Conservation (phyloP, 2,113 vertebrate genomes). For the Istiophorus platypterus region DNA sequence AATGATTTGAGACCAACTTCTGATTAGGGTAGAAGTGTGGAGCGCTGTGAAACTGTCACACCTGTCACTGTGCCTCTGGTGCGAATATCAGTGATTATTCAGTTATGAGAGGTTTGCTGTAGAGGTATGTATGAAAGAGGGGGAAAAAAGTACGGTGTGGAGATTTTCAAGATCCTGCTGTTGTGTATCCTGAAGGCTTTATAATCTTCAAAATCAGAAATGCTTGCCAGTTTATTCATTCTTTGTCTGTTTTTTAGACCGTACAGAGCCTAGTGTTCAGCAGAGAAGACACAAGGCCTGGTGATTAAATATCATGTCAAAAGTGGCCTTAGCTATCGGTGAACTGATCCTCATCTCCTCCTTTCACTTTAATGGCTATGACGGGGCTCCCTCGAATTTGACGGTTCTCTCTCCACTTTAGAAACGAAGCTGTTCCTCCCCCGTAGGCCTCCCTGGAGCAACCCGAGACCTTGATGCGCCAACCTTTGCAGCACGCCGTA, state of each 20-base stretch:
- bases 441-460: slow-evolving; percentile 62
- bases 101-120: slow-evolving; percentile 15
- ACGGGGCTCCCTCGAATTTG: slow-evolving; percentile 67
- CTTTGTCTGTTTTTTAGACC: slow-evolving; percentile 32
- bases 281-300: slow-evolving; percentile 53
- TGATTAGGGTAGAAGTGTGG: slow-evolving; percentile 43
- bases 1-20: slow-evolving; percentile 45
- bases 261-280: slow-evolving; percentile 42
- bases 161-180: slow-evolving; percentile 24
- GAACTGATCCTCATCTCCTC: slow-evolving; percentile 80
- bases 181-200: slow-evolving; percentile 17
- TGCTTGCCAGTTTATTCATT: slow-evolving; percentile 14
- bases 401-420: slow-evolving; percentile 58
- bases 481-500: slow-evolving; percentile 51
- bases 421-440: slow-evolving; percentile 65
- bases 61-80: slow-evolving; percentile 50
- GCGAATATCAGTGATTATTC: slow-evolving; percentile 31
- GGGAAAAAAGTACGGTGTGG: not conserved
- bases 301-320: slow-evolving; percentile 84
- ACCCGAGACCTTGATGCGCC: slow-evolving; percentile 60
- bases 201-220: slow-evolving; percentile 49
- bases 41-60: slow-evolving; percentile 29
- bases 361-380: slow-evolving; percentile 70
- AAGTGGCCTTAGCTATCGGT: slow-evolving; percentile 76
- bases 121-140: slow-evolving; percentile 23